A percentile compares a stretch with the other conserved stretches of the same genome.
Conservation (phyloP, 2,113 vertebrate species). For the Pogona vitticeps region DNA sequence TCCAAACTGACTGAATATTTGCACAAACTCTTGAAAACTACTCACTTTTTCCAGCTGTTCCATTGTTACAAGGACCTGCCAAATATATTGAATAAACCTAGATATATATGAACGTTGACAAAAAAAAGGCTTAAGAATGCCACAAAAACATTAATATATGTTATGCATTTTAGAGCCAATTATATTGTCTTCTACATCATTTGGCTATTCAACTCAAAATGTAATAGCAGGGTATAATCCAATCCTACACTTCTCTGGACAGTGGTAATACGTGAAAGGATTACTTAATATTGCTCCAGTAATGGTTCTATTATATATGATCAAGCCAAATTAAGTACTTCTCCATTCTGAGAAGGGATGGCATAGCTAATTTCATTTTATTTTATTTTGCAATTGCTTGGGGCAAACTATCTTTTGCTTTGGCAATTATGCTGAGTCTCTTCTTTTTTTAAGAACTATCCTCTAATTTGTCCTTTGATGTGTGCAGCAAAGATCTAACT, state of each 20-base stretch:
- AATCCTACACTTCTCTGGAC: neutral
- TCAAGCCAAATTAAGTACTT: neutral
- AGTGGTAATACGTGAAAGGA: neutral
- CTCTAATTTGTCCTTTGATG: too few species aligned
- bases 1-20: conserved; percentile 99
- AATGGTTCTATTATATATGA: neutral
- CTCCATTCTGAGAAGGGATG: neutral
- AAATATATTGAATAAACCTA: conserved; percentile 43
- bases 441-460: too few species aligned
- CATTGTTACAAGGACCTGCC: conserved; percentile 93
- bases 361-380: too few species aligned
- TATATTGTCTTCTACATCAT: neutral
- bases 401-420: too few species aligned
- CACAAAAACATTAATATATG: neutral
- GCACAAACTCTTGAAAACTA: conserved; percentile 99
- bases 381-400: too few species aligned
- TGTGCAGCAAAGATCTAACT: too few species aligned
- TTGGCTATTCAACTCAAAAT: neutral
- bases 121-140: neutral
- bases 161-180: neutral
- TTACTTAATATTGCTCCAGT: neutral
- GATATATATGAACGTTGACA: neutral
- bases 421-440: too few species aligned
- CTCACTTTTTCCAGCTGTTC: conserved; percentile 94
- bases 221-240: neutral